Conservation (phyloP, 2,113 vertebrate genomes). For the Antennarius striatus region DNA sequence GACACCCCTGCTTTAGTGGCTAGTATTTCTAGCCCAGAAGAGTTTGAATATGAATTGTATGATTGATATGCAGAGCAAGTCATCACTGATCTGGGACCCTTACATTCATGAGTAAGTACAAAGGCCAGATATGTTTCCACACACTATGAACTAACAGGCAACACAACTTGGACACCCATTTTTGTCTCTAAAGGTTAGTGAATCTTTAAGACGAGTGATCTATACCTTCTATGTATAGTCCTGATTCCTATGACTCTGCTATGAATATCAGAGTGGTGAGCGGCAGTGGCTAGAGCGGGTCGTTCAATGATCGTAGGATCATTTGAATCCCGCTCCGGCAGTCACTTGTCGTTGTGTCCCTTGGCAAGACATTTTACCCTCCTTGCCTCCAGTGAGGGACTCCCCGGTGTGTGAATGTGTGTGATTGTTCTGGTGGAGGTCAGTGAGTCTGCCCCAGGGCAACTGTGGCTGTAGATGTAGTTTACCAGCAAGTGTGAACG, state of each 20-base stretch:
- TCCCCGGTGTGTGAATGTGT: too few relatives aligned
- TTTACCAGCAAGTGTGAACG: too few relatives aligned
- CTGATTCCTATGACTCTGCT: not conserved
- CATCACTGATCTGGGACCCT: conserved; percentile 29
- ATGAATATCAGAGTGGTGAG: conserved; percentile 31
- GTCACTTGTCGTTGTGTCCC: too few relatives aligned
- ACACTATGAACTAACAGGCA: conserved; percentile 41
- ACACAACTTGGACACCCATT: conserved; percentile 31
- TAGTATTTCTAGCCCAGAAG: conserved; percentile 28
- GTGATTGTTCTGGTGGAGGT: too few relatives aligned
- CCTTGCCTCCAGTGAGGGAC: too few relatives aligned
- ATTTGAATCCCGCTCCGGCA: too few relatives aligned
- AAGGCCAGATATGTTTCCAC: conserved; percentile 53
- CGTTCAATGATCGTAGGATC: too few relatives aligned
- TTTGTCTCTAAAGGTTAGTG: conserved; percentile 36
- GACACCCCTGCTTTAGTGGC: conserved; percentile 9
- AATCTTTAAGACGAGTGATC: conserved; percentile 23
- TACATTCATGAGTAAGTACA: conserved; percentile 41
- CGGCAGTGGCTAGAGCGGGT: too few relatives aligned
- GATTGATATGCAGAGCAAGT: conserved; percentile 55
- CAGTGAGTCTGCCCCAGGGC: too few relatives aligned
- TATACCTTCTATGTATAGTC: conserved; percentile 3
- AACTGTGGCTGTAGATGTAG: too few relatives aligned
- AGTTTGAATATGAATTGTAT: conserved; percentile 61
- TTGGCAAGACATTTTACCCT: too few relatives aligned